These are phyloP conservation scores for Ariopsis seemanni DNA, from an alignment of 2,113 vertebrate genomes.

Conservation along the genomic window DNA sequence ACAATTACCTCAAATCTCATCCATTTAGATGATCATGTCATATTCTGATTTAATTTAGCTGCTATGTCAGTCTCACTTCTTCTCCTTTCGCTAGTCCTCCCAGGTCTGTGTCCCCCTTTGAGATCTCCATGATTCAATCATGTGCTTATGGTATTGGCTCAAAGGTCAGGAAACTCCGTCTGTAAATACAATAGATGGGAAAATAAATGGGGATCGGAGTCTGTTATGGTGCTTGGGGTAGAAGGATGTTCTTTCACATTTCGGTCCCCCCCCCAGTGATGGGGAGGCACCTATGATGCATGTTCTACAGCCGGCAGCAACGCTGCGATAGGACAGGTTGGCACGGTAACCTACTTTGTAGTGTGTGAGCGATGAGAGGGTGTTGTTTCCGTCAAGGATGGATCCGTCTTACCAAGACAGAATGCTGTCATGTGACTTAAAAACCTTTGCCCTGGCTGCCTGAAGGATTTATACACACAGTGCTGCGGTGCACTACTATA, in stretches of 20 bases:
- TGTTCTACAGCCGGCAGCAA: conserved; percentile 28
- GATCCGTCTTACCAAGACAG: conserved; percentile 66
- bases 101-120: neutral
- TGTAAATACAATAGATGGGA: conserved; percentile 30
- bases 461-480: conserved; percentile 65
- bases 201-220: conserved; percentile 17
- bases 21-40: neutral
- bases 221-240: conserved; percentile 15
- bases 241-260: neutral
- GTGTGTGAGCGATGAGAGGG: conserved; percentile 51
- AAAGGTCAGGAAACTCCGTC: conserved; percentile 35
- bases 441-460: conserved; percentile 67
- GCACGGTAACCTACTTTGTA: conserved; percentile 49
- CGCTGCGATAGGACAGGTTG: conserved; percentile 39
- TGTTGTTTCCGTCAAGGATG: conserved; percentile 63
- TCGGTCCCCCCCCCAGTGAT: neutral
- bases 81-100: neutral
- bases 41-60: conserved; percentile 7
- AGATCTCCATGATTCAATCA: conserved; percentile 36
- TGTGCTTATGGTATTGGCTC: conserved; percentile 31
- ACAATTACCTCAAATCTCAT: conserved; percentile 11
- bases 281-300: conserved; percentile 32
- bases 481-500: conserved; percentile 54
- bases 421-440: conserved; percentile 61
- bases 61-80: neutral